A percentile compares a stretch with the other conserved stretches of the same genome.
These are phyloP conservation scores for Halichondria panicea DNA, from an alignment of 37 sponge, comb jelly and placozoan species.

Conservation along the genomic window DNA sequence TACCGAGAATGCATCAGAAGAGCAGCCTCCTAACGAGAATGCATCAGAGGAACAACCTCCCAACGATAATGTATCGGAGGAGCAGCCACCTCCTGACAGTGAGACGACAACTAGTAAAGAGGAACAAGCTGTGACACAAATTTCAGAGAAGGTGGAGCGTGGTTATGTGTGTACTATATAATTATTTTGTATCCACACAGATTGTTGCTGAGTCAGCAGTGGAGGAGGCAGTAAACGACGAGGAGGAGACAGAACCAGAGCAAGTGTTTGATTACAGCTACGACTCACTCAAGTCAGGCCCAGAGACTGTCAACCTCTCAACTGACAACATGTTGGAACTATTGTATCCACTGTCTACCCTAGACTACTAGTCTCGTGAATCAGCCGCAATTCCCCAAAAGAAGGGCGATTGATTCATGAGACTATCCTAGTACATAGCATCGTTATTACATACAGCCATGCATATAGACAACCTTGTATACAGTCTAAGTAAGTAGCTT, in stretches of 20 bases:
- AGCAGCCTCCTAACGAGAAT: no score
- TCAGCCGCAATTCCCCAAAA: neutral
- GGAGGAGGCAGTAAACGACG: neutral
- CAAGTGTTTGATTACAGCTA: conserved; percentile 37
- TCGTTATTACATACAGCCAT: neutral
- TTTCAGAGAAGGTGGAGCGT: no score
- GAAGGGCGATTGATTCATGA: neutral
- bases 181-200: no score
- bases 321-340: conserved; percentile 22
- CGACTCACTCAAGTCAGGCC: conserved; percentile 40
- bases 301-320: conserved; percentile 47
- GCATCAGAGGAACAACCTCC: no score
- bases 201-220: no score
- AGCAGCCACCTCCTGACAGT: no score
- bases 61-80: no score
- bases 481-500: no score
- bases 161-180: no score
- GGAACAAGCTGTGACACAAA: no score
- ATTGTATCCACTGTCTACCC: conserved; percentile 45
- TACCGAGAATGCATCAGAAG: no score
- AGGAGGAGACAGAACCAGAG: conserved; percentile 20
- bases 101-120: no score
- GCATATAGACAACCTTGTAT: neutral
- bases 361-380: neutral
- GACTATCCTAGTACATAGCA: neutral